Evolutionary conservation across 53 echinoderm and acorn worm genomes (phyloP), one percentile per base, ranked within the genome.

Genomic region (Holothuria leucospilota): DNA sequence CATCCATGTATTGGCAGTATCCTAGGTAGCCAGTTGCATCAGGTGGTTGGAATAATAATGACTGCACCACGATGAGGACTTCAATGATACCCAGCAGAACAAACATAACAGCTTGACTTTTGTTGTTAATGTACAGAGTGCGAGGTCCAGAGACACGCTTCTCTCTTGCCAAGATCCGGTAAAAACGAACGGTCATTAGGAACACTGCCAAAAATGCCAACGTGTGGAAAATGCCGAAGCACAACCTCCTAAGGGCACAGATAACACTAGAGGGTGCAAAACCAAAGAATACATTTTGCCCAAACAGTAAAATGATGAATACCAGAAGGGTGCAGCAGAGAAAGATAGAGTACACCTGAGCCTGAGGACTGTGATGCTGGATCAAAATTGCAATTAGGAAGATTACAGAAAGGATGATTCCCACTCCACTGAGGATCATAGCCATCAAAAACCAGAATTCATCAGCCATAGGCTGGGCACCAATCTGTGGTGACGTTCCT

Each of bases 271-370:
- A 85, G 49, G 74, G 87, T 4, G 85, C 86, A 2, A 87, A 59
- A 27, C 46, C 87, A 64, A 82, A 87, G 51, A 93, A 67, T 0
- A 87, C 75, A 23, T 87, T 86, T 62, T 91, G 73, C 49, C 84
- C 28, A 51, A 91, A 93, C 20, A 84, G 71, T 59, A 93, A 49
- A 65, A 95, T 82, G 82, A 89, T 78, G 49, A 84, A 91, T 13
- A 90, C 28, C 52, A 92, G 88, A 39, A 95, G 85, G 21, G 78
- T 84, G 77, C 77, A 61, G 52, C 78, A 70, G 27, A 95, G 90
- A 68, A 95, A 92, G 16, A 92, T 61, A 16, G 95, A 95, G 70
- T 92, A 88, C 16, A 82, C 86, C 39, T 69, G 77, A 20, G 90
- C 81, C 5, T 85, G 68, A 8, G 90, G 88, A 9, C 75, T 77